Evolutionary conservation across 2,113 vertebrate genomes (phyloP).

Genomic region (Tyrannus savana): DNA sequence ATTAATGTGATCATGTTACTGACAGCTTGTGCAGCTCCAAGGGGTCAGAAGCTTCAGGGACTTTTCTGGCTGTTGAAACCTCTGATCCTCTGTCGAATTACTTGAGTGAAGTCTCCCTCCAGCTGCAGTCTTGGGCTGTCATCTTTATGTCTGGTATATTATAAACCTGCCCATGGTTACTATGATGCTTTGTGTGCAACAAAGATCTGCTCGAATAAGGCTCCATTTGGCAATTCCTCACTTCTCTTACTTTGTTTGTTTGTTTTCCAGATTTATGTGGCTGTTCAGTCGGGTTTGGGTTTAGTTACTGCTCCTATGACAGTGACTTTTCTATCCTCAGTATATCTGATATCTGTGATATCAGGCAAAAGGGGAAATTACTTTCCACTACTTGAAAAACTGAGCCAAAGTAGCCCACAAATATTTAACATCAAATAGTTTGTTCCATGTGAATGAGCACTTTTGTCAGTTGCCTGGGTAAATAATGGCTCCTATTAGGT

Average conservation of each 20-base stretch:
- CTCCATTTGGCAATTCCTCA: not conserved
- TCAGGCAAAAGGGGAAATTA: conserved; percentile 8
- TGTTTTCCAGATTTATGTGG: not conserved
- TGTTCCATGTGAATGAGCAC: not conserved
- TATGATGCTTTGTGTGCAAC: not conserved
- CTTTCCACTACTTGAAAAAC: conserved; percentile 45
- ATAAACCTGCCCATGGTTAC: not conserved
- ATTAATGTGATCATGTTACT: not conserved
- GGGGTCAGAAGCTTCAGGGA: not conserved
- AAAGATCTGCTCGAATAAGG: not conserved
- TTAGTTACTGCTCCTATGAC: not conserved
- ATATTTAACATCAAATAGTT: conserved; percentile 35
- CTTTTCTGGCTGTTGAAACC: not conserved
- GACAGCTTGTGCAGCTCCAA: not conserved
- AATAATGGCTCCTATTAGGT: not conserved
- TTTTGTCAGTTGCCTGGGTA: conserved; percentile 12
- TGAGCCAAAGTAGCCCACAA: conserved; percentile 27
- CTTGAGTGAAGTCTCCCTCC: not conserved
- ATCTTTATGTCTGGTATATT: not conserved
- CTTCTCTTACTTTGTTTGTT: not conserved
- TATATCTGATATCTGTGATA: not conserved
- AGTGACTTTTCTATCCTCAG: not conserved
- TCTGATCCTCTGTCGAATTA: not conserved
- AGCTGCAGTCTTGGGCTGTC: not conserved
- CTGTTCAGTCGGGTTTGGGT: not conserved